Evolutionary conservation across 2,113 vertebrate genomes (phyloP).

Genomic region (Podarcis raffonei): DNA sequence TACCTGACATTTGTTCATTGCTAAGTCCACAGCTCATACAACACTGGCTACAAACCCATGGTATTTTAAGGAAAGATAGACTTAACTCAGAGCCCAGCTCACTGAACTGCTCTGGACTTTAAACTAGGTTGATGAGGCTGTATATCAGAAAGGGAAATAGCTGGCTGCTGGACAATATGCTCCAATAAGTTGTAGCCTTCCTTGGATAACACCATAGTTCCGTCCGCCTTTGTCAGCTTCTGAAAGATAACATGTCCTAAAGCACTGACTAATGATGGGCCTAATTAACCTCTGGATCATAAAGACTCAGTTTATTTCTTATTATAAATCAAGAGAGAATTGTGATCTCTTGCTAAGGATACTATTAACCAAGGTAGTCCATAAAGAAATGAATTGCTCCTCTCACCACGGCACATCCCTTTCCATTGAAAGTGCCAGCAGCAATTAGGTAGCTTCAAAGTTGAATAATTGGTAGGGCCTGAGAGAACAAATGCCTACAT

Average conservation of each 20-base stretch:
- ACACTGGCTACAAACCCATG: not conserved
- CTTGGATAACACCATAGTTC: too few relatives aligned
- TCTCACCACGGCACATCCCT: not conserved
- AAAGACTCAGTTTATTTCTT: not conserved
- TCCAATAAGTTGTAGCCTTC: not conserved
- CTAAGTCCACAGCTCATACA: not conserved
- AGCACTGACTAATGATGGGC: not conserved
- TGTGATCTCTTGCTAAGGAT: not conserved
- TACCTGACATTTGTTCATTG: not conserved
- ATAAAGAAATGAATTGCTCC: conserved; percentile 6
- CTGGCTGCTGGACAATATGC: not conserved
- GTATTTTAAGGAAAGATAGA: not conserved
- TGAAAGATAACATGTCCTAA: not conserved
- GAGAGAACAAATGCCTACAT: not conserved
- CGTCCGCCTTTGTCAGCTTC: not conserved
- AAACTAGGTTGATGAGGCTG: not conserved
- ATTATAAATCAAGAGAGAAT: not conserved
- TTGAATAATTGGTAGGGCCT: not conserved
- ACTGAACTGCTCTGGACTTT: not conserved
- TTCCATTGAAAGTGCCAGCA: not conserved
- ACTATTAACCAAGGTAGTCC: not conserved
- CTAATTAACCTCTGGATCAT: not conserved
- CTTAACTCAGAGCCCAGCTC: not conserved
- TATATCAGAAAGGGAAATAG: not conserved
- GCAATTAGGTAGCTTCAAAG: not conserved